Conservation (phyloP, 2,113 vertebrate species). For the Cettia cetti region DNA sequence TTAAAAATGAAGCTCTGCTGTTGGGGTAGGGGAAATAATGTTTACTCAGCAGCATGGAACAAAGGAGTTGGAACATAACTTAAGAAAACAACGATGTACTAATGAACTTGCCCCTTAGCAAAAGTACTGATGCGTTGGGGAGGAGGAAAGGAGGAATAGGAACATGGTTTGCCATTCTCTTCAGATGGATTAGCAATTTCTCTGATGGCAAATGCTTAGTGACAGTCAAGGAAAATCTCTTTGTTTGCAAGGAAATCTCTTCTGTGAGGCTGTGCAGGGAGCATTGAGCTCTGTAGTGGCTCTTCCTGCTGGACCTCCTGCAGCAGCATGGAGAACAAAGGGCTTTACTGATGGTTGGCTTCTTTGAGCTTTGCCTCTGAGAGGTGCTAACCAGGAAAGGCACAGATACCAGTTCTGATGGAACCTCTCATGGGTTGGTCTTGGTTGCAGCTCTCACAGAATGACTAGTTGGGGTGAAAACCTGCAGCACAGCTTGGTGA, state of each 20-base stretch:
- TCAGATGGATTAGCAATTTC: neutral
- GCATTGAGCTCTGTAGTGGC: neutral
- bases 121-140: neutral
- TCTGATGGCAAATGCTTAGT: neutral
- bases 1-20: neutral
- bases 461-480: neutral
- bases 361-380: neutral
- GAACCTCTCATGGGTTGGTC: neutral
- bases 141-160: neutral
- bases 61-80: neutral
- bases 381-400: neutral
- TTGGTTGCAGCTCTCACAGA: neutral
- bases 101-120: neutral
- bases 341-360: neutral
- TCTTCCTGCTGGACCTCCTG: neutral
- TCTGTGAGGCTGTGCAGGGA: neutral
- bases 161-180: neutral
- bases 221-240: neutral
- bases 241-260: neutral
- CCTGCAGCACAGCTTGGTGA: neutral
- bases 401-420: neutral
- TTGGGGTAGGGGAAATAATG: neutral
- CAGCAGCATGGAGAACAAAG: neutral
- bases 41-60: neutral
- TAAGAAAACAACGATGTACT: neutral